Percentiles rank a stretch among this genome's conserved stretches.
These are phyloP conservation scores for Steinernema khuongi DNA, from an alignment of 1,140 invertebrate genomes.

Conservation along the genomic window DNA sequence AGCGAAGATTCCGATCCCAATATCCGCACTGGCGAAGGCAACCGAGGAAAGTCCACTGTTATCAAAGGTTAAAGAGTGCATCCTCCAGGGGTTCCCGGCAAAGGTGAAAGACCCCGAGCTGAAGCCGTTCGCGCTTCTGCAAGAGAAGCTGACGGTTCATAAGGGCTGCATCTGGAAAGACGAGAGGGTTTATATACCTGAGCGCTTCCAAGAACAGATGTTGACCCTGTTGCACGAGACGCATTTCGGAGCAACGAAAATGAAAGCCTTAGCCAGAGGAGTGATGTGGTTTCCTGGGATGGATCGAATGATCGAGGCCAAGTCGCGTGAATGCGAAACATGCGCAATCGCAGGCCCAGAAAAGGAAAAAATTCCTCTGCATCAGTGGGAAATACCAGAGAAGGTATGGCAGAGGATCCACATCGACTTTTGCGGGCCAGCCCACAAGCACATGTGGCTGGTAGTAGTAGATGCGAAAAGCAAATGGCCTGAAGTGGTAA, in stretches of 20 bases:
- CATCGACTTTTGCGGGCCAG: constrained; percentile 60
- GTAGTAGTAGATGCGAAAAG: constrained; percentile 61
- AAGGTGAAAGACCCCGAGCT: background rate
- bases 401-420: constrained; percentile 56
- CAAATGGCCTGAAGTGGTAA: constrained; percentile 63
- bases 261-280: constrained; percentile 55
- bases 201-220: constrained; percentile 32
- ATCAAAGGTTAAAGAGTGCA: background rate
- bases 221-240: constrained; percentile 47
- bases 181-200: constrained; percentile 45
- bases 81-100: background rate
- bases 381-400: constrained; percentile 36
- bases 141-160: constrained; percentile 15
- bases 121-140: background rate
- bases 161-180: constrained; percentile 37
- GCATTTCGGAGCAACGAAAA: constrained; percentile 52
- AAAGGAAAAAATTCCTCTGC: constrained; percentile 27
- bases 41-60: background rate
- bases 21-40: background rate
- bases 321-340: constrained; percentile 59
- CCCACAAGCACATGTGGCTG: constrained; percentile 53
- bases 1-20: constrained; percentile 18
- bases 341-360: constrained; percentile 48
- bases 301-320: constrained; percentile 61
- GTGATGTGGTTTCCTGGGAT: constrained; percentile 62